Evolutionary conservation across 1,140 invertebrate species (phyloP).

Genomic region (Aphelenchoides avenae): DNA sequence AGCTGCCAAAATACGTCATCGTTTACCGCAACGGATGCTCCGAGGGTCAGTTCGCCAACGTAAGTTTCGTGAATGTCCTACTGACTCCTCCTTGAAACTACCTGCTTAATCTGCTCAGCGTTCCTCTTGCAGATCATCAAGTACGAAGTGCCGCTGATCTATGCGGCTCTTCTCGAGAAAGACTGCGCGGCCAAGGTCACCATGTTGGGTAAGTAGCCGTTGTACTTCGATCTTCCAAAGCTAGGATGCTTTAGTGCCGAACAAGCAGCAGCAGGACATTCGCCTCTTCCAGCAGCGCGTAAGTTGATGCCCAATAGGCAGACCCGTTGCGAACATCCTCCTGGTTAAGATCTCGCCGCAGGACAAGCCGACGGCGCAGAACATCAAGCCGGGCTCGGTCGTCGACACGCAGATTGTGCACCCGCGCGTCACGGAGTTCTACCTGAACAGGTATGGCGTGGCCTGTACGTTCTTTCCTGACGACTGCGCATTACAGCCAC

Average conservation of each 20-base stretch:
- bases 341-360: conserved; percentile 24
- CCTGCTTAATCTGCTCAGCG: background rate
- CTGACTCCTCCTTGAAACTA: too few relatives aligned
- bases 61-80: background rate
- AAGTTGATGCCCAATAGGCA: background rate
- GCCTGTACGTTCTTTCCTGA: too few relatives aligned
- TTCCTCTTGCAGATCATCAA: conserved; percentile 24
- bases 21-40: conserved; percentile 41
- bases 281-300: conserved; percentile 29
- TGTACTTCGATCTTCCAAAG: background rate
- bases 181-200: too few relatives aligned
- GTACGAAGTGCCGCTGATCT: conserved; percentile 32
- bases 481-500: too few relatives aligned
- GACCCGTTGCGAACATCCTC: background rate
- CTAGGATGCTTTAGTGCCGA: conserved; percentile 27
- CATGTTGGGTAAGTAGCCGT: too few relatives aligned
- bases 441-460: conserved; percentile 29
- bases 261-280: conserved; percentile 29
- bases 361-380: conserved; percentile 26
- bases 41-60: conserved; percentile 31
- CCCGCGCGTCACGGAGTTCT: conserved; percentile 33
- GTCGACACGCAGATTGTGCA: conserved; percentile 35
- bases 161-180: conserved; percentile 1
- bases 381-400: conserved; percentile 31
- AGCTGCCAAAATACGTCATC: conserved; percentile 21